Evolutionary conservation across 2,113 vertebrate species (phyloP).

Genomic region (Halcyon malimbica): DNA sequence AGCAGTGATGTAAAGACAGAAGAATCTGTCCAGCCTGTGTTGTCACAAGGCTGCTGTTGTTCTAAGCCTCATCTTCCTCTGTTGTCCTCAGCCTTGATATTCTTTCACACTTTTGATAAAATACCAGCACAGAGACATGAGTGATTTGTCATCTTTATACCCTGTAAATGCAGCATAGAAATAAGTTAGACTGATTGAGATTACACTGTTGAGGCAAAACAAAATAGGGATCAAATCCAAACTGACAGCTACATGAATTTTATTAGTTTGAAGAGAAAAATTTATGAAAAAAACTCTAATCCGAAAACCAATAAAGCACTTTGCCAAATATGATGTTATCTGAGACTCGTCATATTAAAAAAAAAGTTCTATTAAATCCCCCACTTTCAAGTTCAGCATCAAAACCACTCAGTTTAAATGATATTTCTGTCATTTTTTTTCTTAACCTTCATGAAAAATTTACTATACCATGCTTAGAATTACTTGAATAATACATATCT

Average conservation of each 20-base stretch:
- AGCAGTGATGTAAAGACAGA: background rate
- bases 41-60: background rate
- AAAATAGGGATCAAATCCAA: slow-evolving; percentile 69
- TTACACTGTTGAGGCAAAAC: slow-evolving; percentile 52
- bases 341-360: slow-evolving; percentile 62
- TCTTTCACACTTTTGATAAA: slow-evolving; percentile 41
- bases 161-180: slow-evolving; percentile 56
- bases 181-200: slow-evolving; percentile 58
- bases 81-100: slow-evolving; percentile 21
- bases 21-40: background rate
- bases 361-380: slow-evolving; percentile 65
- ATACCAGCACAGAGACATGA: slow-evolving; percentile 21
- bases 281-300: slow-evolving; percentile 56
- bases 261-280: slow-evolving; percentile 61
- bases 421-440: slow-evolving; percentile 72
- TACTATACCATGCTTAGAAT: slow-evolving; percentile 51
- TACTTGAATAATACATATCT: slow-evolving; percentile 70
- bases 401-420: slow-evolving; percentile 62
- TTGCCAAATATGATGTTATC: slow-evolving; percentile 68
- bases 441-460: slow-evolving; percentile 71
- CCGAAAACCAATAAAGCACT: slow-evolving; percentile 69
- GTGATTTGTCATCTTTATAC: slow-evolving; percentile 60
- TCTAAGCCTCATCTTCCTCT: background rate
- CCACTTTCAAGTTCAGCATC: slow-evolving; percentile 68
- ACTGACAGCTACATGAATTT: slow-evolving; percentile 65